Base-by-base conservation (phyloP, 2,113 vertebrate species). In the Ivindomyrus marchei region DNA sequence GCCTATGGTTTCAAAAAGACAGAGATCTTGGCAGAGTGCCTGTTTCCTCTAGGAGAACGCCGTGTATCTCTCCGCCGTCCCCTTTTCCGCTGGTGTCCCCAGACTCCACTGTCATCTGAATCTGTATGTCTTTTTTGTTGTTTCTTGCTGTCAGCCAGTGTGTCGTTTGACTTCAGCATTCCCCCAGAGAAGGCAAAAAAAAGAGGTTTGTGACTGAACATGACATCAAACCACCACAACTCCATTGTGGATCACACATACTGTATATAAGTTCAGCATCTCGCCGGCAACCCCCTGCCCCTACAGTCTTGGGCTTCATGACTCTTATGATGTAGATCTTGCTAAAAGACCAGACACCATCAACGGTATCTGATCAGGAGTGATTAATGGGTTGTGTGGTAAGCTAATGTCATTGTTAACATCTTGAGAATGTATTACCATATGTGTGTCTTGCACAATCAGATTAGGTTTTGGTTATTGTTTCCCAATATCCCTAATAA, bases 101-200 rank as follows among this genome's bases (percentile, higher is more conserved):
- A 27, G 85, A 87, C 85, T 87, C 85, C 85, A 36, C 85, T 56
- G 49, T 87, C 85, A 87, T 87, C 85, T 87, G 27, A 47, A 19
- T 39, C 50, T 13, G 13, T 53, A 56, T 27, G 50, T 56, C 85
- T 85, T n/a, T 85, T 39, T 53, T 39, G 15, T 39, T 52, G 24
- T 53, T 53, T 56, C n/a, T 50, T 56, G 50, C 85, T 49, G 47
- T 53, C 85, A 53, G 49, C 24, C 27, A 87, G 24, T 4, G 85
- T 53, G 85, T 36, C 85, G 27, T 87, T 87, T 87, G 85, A 87
- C 85, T 87, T 53, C 27, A 27, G 85, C 31, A 27, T 87, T 39
- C 46, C 62, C 88, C 88, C 27, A 39, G 88, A 50, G 46, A 39
- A 36, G 88, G 47, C 27, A 27, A 49, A 21, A 52, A 77, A 21